Conservation (phyloP, 1,140 invertebrate species). For the Drosophila littoralis region DNA sequence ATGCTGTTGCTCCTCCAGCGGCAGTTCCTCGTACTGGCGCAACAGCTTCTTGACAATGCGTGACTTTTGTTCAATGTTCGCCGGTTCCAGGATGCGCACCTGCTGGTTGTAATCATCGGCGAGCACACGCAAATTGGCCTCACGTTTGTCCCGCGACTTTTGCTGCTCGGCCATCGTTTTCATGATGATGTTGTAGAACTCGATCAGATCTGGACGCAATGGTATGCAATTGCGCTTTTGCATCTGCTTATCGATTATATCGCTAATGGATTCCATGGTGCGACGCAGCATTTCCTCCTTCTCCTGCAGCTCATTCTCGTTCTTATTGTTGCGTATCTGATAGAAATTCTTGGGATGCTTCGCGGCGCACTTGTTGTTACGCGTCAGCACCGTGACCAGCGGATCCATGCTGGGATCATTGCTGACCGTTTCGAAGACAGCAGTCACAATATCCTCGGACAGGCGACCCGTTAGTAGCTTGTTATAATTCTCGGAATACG, state of each 20-base stretch:
- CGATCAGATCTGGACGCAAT: slow-evolving; percentile 58
- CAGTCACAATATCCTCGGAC: slow-evolving; percentile 54
- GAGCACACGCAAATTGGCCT: slow-evolving; percentile 25
- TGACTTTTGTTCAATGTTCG: slow-evolving; percentile 61
- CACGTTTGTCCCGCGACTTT: slow-evolving; percentile 61
- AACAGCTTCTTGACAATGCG: slow-evolving; percentile 72
- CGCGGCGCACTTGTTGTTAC: slow-evolving; percentile 39
- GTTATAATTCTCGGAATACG: slow-evolving; percentile 5
- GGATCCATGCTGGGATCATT: slow-evolving; percentile 63
- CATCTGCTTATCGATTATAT: slow-evolving; percentile 70
- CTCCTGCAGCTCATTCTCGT: slow-evolving; percentile 38
- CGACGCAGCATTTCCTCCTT: slow-evolving; percentile 63
- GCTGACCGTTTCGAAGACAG: slow-evolving; percentile 56
- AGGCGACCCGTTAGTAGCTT: slow-evolving; percentile 50
- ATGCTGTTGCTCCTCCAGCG: slow-evolving; percentile 56
- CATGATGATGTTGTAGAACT: slow-evolving; percentile 71
- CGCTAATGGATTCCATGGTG: slow-evolving; percentile 63
- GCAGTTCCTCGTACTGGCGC: slow-evolving; percentile 64
- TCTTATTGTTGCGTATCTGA: slow-evolving; percentile 58
- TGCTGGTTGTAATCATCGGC: slow-evolving; percentile 51
- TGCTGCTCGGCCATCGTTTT: slow-evolving; percentile 52
- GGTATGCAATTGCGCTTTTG: slow-evolving; percentile 58
- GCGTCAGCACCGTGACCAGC: slow-evolving; percentile 41
- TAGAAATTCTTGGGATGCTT: slow-evolving; percentile 46
- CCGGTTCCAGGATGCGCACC: slow-evolving; percentile 42